Conservation (phyloP, 2,113 vertebrate species). For the Petroica traversi region DNA sequence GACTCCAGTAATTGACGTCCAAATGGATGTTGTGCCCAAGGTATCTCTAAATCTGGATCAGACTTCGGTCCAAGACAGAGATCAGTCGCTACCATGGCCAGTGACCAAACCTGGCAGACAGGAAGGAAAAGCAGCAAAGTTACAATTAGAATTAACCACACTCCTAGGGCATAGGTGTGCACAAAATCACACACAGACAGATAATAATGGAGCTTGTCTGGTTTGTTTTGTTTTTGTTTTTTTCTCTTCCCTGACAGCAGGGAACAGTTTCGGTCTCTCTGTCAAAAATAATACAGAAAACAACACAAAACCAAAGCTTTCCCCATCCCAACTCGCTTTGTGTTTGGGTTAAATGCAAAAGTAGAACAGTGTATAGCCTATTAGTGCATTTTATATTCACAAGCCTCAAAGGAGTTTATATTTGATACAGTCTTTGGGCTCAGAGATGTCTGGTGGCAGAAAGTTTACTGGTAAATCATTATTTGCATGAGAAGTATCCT, state of each 20-base stretch:
- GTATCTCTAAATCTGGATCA: constrained; percentile 93
- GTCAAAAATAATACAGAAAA: background rate
- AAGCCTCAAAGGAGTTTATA: background rate
- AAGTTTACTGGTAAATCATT: background rate
- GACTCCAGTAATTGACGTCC: constrained; percentile 94
- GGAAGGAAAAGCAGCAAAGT: background rate
- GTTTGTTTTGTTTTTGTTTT: background rate
- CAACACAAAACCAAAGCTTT: background rate
- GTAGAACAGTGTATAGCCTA: background rate
- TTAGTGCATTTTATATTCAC: background rate
- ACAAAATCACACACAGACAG: background rate
- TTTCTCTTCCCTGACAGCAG: background rate
- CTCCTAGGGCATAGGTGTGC: constrained; percentile 5
- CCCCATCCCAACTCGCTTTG: background rate
- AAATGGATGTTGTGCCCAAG: constrained; percentile 96
- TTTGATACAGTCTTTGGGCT: background rate
- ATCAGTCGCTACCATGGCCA: constrained; percentile 90
- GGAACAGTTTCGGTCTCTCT: background rate
- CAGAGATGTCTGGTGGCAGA: background rate
- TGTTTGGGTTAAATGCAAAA: background rate
- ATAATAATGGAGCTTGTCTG: background rate
- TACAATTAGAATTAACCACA: constrained; percentile 26
- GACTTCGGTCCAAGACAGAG: constrained; percentile 89
- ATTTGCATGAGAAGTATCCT: background rate
- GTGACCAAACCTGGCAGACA: constrained; percentile 89